phyloP scores from a whole-genome alignment of 2,113 vertebrate species.

The Amblyornis subalaris region DNA sequence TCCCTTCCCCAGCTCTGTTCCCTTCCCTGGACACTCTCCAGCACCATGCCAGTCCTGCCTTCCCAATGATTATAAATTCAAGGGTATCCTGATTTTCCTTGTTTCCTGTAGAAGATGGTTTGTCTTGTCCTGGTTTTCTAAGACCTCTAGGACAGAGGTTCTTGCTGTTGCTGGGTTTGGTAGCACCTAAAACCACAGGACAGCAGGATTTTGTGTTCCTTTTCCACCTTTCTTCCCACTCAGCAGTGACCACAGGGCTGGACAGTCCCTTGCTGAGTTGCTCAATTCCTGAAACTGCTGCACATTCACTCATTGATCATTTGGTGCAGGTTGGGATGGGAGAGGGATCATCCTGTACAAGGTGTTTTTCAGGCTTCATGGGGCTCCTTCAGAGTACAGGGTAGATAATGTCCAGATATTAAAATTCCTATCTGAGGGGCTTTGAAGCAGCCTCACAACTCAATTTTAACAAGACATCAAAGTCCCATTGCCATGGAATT shows the following conservation, averaged over 20 bases:
- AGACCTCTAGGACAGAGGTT: not conserved
- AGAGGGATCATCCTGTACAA: not conserved
- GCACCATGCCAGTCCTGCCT: not conserved
- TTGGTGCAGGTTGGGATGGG: not conserved
- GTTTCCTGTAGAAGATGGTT: not conserved
- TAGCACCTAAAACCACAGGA: not conserved
- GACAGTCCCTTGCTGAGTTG: not conserved
- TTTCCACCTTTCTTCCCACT: not conserved
- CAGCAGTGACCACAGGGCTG: not conserved
- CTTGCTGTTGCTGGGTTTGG: not conserved
- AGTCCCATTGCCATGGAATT: not conserved
- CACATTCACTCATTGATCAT: not conserved
- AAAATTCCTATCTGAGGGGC: not conserved
- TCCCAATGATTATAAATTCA: not conserved
- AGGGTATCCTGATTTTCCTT: not conserved
- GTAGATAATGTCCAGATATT: not conserved
- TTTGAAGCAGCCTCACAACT: not conserved
- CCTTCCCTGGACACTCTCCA: not conserved
- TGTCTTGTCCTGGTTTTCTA: not conserved
- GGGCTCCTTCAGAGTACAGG: not conserved
- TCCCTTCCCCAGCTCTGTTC: rapidly evolving
- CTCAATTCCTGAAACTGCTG: not conserved
- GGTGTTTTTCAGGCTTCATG: not conserved
- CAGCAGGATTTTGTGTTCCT: not conserved
- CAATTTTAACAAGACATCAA: not conserved